These are phyloP conservation scores for Actinia tenebrosa DNA, from an alignment of 64 coral and sea anemone genomes.

Conservation along the genomic window DNA sequence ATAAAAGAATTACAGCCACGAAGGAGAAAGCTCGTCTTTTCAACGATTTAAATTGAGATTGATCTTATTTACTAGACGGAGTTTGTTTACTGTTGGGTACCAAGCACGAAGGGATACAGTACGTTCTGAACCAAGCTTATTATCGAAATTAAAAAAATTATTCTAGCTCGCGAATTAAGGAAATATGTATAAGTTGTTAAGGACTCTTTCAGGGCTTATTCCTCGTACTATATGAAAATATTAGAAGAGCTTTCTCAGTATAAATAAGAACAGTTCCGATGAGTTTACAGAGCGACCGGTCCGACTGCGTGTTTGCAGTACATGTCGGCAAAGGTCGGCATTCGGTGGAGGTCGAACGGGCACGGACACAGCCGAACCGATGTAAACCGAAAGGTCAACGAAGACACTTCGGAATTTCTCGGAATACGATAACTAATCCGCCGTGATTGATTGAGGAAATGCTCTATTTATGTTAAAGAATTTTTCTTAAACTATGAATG, in stretches of 20 bases:
- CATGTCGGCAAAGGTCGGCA: too few relatives aligned
- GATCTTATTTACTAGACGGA: not conserved
- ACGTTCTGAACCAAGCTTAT: not conserved
- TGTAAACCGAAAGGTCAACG: not conserved
- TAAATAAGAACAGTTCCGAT: not conserved
- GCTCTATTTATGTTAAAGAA: too few relatives aligned
- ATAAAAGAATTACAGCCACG: too few relatives aligned
- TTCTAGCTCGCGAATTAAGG: not conserved
- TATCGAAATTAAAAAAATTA: not conserved
- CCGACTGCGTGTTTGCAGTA: not conserved
- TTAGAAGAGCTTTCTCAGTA: not conserved
- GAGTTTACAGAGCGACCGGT: not conserved
- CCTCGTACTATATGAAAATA: not conserved
- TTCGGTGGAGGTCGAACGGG: not conserved
- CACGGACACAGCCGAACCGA: not conserved
- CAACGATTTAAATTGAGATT: not conserved
- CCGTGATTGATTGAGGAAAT: too few relatives aligned
- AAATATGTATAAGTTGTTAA: not conserved
- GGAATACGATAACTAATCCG: not conserved
- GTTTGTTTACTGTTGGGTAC: not conserved
- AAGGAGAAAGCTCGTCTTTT: not conserved
- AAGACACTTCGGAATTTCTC: not conserved
- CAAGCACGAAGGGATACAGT: not conserved
- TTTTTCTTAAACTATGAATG: too few relatives aligned
- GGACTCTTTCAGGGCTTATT: not conserved